Conservation (phyloP, 37 sponge, comb jelly and placozoan species). For the Oopsacas minuta region DNA sequence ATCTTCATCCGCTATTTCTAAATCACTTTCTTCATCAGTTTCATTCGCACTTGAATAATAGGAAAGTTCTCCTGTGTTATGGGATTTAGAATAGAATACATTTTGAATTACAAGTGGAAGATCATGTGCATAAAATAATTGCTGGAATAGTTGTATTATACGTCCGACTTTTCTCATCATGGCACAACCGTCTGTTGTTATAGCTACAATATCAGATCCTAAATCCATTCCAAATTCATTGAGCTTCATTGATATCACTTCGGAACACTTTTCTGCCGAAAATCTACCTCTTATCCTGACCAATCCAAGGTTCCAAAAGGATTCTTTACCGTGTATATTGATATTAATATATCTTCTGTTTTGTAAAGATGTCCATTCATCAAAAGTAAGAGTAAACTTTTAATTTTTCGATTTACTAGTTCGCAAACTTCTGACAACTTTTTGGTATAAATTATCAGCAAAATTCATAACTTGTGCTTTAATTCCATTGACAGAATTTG, state of each 20-base stretch:
- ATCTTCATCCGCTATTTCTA: background rate
- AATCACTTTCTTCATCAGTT: constrained; percentile 1
- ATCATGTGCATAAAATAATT: background rate
- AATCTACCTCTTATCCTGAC: background rate
- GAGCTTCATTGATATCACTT: background rate
- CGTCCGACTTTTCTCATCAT: constrained; percentile 8
- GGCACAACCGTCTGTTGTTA: constrained; percentile 18
- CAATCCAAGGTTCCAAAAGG: background rate
- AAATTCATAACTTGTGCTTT: constrained; percentile 1
- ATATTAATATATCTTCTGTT: constrained; percentile 5
- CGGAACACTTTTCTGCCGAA: background rate
- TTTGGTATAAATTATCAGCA: background rate
- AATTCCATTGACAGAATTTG: background rate
- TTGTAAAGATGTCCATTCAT: constrained; percentile 16
- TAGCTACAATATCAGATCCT: background rate
- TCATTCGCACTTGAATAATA: constrained; percentile 10
- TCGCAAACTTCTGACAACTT: background rate
- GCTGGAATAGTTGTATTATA: background rate
- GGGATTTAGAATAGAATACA: background rate
- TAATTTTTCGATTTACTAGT: background rate
- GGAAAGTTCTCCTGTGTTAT: background rate
- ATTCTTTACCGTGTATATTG: background rate
- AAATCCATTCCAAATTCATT: constrained; percentile 12
- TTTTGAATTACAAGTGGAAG: constrained; percentile 1
- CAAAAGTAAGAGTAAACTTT: constrained; percentile 1